phyloP scores from a whole-genome alignment of 2,113 vertebrate genomes.

The Pogona vitticeps region DNA sequence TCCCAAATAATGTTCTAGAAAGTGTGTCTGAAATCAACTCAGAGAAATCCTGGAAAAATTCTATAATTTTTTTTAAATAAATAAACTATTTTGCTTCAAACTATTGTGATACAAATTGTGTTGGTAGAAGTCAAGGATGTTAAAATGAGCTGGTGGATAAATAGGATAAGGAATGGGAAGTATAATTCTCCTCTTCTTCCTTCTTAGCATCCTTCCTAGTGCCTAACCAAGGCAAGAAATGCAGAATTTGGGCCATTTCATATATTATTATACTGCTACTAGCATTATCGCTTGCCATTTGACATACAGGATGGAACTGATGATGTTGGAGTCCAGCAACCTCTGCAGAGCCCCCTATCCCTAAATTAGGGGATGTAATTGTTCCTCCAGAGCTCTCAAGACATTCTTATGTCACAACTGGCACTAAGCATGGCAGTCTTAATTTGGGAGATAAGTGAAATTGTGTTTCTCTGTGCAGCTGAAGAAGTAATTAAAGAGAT shows the following conservation, averaged over 20 bases:
- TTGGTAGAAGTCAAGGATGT: neutral
- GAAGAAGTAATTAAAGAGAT: constrained; percentile 91
- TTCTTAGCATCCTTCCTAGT: neutral
- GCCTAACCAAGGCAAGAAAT: neutral
- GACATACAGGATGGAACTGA: neutral
- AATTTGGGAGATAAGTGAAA: neutral
- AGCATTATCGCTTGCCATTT: neutral
- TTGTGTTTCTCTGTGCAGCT: constrained; percentile 73
- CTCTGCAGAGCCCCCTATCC: neutral
- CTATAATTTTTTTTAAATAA: neutral
- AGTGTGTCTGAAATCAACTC: neutral
- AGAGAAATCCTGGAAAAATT: neutral
- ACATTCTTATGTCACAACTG: neutral
- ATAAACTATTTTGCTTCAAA: too few species aligned
- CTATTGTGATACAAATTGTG: too few species aligned
- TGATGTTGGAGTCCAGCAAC: neutral
- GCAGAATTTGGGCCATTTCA: neutral
- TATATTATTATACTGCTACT: neutral
- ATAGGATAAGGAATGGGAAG: neutral
- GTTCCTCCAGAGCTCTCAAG: neutral
- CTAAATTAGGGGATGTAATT: neutral
- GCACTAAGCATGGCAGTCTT: neutral
- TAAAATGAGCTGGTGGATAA: neutral
- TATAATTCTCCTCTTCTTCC: neutral
- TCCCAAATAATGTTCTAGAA: neutral